Conservation (phyloP, 1,140 invertebrate species). For the Drosophila baimaii region DNA sequence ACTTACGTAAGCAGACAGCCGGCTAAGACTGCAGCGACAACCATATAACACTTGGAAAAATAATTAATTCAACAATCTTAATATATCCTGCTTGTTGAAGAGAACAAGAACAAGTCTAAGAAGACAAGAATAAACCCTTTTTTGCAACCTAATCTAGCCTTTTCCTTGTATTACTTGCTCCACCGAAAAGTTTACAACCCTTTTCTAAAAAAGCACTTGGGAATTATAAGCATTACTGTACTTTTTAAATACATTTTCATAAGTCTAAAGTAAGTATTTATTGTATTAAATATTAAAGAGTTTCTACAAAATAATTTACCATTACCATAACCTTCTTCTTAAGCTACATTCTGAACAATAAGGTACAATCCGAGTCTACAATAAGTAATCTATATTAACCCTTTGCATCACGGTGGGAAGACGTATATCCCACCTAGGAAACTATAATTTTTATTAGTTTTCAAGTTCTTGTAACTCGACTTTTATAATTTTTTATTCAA, state of each 20-base stretch:
- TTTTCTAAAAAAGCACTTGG: not conserved
- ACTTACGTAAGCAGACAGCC: slow-evolving; percentile 72
- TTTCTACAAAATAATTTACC: no score
- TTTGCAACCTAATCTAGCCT: not conserved
- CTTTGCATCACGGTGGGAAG: no score
- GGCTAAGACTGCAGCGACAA: slow-evolving; percentile 39
- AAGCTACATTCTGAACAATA: no score
- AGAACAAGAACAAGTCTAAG: not conserved
- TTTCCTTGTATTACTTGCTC: no score
- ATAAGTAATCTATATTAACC: no score
- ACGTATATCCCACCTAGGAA: no score
- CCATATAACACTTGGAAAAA: slow-evolving; percentile 4
- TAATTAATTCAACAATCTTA: not conserved
- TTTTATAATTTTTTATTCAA: no score
- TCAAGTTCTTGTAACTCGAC: no score
- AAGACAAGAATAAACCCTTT: rapidly evolving
- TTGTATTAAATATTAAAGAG: not conserved
- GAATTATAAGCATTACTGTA: not conserved
- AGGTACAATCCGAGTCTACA: no score
- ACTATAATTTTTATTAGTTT: no score
- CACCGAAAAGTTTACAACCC: rapidly evolving
- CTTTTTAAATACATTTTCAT: not conserved
- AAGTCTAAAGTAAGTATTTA: not conserved
- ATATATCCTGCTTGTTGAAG: not conserved
- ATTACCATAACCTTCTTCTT: no score